Conservation (phyloP, 2,113 vertebrate species). For the Cephalopterus ornatus region DNA sequence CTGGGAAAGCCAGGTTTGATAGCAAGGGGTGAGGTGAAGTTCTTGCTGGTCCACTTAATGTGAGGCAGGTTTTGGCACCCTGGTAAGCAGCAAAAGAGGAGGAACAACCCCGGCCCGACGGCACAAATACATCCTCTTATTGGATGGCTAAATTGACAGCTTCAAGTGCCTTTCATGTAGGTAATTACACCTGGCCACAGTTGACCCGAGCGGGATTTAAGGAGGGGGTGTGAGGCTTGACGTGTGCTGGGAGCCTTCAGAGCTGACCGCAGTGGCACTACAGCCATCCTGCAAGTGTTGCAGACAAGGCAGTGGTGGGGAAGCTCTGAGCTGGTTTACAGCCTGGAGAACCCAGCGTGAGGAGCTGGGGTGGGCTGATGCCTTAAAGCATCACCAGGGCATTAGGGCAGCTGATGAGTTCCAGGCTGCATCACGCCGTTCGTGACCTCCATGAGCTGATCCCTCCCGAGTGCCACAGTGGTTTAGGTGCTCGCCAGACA, state of each 20-base stretch:
- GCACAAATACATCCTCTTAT: not conserved
- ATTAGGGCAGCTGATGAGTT: not conserved
- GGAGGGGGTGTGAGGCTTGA: not conserved
- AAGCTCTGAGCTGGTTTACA: not conserved
- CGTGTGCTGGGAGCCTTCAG: rapidly evolving
- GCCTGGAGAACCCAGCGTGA: rapidly evolving
- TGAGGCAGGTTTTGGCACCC: not conserved
- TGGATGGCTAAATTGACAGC: not conserved
- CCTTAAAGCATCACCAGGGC: not conserved
- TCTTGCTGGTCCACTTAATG: not conserved
- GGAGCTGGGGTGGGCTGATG: not conserved
- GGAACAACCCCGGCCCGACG: not conserved
- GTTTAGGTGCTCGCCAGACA: not conserved
- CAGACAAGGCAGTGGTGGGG: not conserved
- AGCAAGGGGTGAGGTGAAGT: not conserved
- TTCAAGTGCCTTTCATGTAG: not conserved
- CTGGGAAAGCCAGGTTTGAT: not conserved
- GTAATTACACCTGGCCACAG: not conserved
- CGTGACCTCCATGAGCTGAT: not conserved
- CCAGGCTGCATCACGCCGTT: not conserved
- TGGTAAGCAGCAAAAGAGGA: not conserved
- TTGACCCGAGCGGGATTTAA: not conserved
- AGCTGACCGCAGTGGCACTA: not conserved
- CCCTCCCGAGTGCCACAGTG: rapidly evolving
- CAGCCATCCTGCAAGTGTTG: not conserved